Evolutionary conservation across 1,140 invertebrate species (phyloP), one percentile per base, ranked within the genome.

Genomic region (Bombus affinis): DNA sequence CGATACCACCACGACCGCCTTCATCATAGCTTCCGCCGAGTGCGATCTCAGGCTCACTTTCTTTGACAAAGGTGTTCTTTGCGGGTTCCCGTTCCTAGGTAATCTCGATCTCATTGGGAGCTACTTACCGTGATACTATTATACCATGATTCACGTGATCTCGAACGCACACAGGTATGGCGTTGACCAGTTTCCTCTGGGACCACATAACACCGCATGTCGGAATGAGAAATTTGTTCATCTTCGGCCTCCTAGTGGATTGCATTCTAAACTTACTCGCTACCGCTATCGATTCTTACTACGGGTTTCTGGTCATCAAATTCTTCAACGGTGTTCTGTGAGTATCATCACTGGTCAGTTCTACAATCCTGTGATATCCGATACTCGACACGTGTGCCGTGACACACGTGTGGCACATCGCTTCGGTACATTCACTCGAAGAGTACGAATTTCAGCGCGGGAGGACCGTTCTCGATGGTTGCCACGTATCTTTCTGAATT

Each of bases 311-410:
- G 25, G 65, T 96, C 1, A 92, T 96, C 44, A 95, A 96, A 89
- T 95, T 96, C 75, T 88, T 96, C 85, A 96, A 95, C 90, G 96
- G 96, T 18, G 92, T 96, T 62, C 95, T 96, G 96, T 97, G 91
- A 96, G 95, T 96, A 92, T 68, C 66, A 25, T 4, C 4, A 3
- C 18, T 22, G 62, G 47, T 53, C 47, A 53, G 47, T 53, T 22
- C 47, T 22, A 53, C 18, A 22, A 35, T 18, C 18, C 18, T n/a
- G 47, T 53, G 47, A 53, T 53, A 53, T 8, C 47, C 47, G 18
- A 8, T 53, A 53, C 47, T 18, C 65, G 15, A 66, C 32, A 66
- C 15, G 13, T 18, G 10, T 32, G n/a, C 35, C 32, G 44, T 32
- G 44, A 75, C 44, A 25, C 32, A 4, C 10, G 35, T 22, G 35